A percentile compares a stretch with the other conserved stretches of the same genome.
phyloP scores from a whole-genome alignment of 2,888 invertebrate genomes.

The Schizotus pectinicornis region DNA sequence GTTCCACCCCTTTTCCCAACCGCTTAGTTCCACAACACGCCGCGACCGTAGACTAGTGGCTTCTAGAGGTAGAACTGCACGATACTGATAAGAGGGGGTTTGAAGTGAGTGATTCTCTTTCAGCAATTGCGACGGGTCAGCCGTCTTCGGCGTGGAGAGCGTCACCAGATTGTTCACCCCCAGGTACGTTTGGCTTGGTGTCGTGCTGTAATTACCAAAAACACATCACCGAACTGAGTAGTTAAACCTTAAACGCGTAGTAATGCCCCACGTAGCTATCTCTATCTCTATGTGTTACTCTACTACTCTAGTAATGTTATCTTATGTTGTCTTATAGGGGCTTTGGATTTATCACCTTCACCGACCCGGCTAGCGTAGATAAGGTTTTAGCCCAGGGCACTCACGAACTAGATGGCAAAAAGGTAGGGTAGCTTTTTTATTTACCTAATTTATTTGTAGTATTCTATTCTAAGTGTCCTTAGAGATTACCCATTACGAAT shows the following conservation, averaged over 20 bases:
- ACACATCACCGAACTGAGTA: conserved; percentile 6
- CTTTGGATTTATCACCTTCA: conserved; percentile 99
- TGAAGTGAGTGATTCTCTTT: conserved; percentile 62
- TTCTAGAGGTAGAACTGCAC: conserved; percentile 56
- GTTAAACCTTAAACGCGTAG: conserved; percentile 39
- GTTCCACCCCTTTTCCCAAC: conserved; percentile 10
- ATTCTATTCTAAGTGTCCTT: conserved; percentile 24
- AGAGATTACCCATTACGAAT: too few relatives aligned
- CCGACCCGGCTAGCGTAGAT: conserved; percentile 97
- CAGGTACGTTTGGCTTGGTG: conserved; percentile 59
- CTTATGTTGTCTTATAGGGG: conserved; percentile 77
- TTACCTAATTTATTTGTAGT: conserved; percentile 33
- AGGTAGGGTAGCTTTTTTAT: conserved; percentile 71
- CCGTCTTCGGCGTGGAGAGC: conserved; percentile 61
- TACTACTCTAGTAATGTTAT: conserved; percentile 49
- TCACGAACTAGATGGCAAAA: conserved; percentile 99
- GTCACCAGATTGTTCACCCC: conserved; percentile 62
- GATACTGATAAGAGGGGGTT: conserved; percentile 57
- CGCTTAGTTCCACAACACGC: conserved; percentile 26
- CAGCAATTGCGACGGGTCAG: conserved; percentile 59
- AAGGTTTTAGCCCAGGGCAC: conserved; percentile 98
- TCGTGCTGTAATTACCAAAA: conserved; percentile 45
- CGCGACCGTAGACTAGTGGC: conserved; percentile 37
- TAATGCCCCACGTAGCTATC: conserved; percentile 47
- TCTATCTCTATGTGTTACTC: conserved; percentile 34